These are phyloP conservation scores for Darevskia mixta DNA, from an alignment of 2,797 vertebrate genomes.

Conservation along the genomic window DNA sequence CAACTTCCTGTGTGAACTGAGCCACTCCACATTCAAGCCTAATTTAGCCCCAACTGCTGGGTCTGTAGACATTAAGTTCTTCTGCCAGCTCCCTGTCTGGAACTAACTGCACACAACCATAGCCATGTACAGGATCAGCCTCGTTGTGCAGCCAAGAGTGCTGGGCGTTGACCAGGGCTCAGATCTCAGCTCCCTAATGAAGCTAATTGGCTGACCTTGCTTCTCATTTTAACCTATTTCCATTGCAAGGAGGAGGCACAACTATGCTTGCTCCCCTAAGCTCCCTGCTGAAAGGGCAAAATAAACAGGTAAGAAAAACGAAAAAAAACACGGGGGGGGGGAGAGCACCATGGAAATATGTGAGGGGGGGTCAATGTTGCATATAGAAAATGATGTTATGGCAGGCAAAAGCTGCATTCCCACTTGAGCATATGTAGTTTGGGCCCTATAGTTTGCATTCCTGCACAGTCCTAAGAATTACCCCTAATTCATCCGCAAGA, in stretches of 20 bases:
- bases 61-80: not conserved
- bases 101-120: not conserved
- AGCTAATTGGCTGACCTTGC: not conserved
- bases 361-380: no score
- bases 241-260: no score
- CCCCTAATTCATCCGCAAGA: not conserved
- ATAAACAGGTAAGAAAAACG: no score
- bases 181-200: not conserved
- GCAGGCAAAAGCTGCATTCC: no score
- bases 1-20: not conserved
- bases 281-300: not conserved
- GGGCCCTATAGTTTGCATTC: not conserved
- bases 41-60: not conserved
- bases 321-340: no score
- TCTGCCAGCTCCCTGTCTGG: not conserved
- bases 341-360: no score
- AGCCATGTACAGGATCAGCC: not conserved
- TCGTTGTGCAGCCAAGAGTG: not conserved
- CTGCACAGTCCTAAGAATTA: not conserved
- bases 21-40: not conserved
- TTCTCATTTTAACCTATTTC: not conserved
- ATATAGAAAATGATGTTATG: no score
- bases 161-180: not conserved
- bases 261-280: not conserved
- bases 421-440: not conserved